Evolutionary conservation across 2,113 vertebrate species (phyloP).

Genomic region (Urocynchramus pylzowi): DNA sequence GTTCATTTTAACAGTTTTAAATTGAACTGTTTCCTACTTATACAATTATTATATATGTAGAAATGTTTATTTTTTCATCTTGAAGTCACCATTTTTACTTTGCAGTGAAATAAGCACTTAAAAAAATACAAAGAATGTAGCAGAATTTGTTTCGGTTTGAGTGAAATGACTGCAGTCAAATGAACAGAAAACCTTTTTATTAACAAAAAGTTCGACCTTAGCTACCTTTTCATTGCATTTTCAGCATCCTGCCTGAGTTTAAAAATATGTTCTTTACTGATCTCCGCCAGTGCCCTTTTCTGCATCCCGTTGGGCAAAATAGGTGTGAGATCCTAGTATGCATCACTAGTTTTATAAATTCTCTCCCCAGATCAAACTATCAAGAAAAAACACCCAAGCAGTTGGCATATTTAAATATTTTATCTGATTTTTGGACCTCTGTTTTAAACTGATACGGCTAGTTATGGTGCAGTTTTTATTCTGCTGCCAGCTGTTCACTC

Average conservation of each 20-base stretch:
- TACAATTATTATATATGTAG: not conserved
- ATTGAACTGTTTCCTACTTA: not conserved
- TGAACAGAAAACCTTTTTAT: not conserved
- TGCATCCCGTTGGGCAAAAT: not conserved
- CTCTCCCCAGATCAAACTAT: not conserved
- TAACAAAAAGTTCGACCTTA: not conserved
- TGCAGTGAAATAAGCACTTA: not conserved
- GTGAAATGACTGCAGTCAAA: not conserved
- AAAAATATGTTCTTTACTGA: not conserved
- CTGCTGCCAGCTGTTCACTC: not conserved
- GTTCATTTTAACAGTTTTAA: not conserved
- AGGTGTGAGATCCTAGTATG: not conserved
- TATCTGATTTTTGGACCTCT: not conserved
- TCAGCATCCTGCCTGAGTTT: not conserved
- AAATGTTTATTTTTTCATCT: not conserved
- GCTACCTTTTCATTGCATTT: not conserved
- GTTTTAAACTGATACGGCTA: not conserved
- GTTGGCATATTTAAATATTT: not conserved
- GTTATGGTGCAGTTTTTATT: not conserved
- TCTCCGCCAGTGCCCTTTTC: not conserved
- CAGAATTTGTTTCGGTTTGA: not conserved
- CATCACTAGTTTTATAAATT: not conserved
- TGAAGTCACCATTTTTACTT: not conserved
- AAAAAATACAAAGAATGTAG: not conserved
- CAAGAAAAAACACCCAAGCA: not conserved